Evolutionary conservation across 2,888 invertebrate genomes (phyloP).

Genomic region (Dryocosmus kuriphilus): DNA sequence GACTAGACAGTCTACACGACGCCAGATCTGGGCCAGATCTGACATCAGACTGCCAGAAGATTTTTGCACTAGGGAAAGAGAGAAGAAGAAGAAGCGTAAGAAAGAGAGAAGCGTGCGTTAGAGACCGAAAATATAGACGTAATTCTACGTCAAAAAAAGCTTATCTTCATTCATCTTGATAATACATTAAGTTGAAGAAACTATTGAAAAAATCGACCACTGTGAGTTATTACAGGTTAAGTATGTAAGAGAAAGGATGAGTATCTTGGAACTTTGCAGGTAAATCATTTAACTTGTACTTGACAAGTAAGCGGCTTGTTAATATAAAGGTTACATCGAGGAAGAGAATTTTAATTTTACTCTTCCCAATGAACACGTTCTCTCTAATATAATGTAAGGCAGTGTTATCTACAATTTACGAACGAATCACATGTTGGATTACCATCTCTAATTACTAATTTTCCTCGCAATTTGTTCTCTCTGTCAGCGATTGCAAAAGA

Average conservation of each 20-base stretch:
- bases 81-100: too few relatives aligned
- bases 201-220: not conserved
- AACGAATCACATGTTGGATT: slow-evolving; percentile 26
- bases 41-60: too few relatives aligned
- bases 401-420: slow-evolving; percentile 1
- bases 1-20: too few relatives aligned
- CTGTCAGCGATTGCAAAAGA: slow-evolving; percentile 10
- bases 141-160: too few relatives aligned
- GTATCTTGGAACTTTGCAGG: not conserved
- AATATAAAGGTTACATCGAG: slow-evolving; percentile 40
- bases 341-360: slow-evolving; percentile 34
- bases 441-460: slow-evolving; percentile 39
- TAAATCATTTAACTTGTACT: slow-evolving; percentile 19
- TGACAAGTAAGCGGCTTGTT: slow-evolving; percentile 30
- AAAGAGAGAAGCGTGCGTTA: too few relatives aligned
- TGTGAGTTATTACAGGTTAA: not conserved
- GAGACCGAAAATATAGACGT: too few relatives aligned
- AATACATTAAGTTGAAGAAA: not conserved
- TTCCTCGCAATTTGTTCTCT: slow-evolving; percentile 29
- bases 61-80: too few relatives aligned
- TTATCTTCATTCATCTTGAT: too few relatives aligned
- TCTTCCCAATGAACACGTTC: slow-evolving; percentile 30
- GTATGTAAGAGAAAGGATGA: slow-evolving; percentile 7
- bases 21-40: too few relatives aligned
- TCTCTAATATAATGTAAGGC: slow-evolving; percentile 18